phyloP scores from a whole-genome alignment of 2,888 invertebrate genomes.

The Ypsolopha sequella region DNA sequence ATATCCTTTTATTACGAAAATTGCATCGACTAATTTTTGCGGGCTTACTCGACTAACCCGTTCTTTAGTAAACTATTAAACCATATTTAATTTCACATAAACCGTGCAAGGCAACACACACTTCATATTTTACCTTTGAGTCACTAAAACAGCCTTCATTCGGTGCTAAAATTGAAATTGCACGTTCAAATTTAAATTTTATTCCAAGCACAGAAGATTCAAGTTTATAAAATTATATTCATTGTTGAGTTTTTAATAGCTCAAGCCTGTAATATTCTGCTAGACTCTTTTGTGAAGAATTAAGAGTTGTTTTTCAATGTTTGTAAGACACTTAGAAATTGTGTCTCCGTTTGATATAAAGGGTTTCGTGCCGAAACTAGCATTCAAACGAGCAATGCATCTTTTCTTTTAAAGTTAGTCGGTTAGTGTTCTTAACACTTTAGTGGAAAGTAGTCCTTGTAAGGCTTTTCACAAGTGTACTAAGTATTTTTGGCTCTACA shows the following conservation, averaged over 20 bases:
- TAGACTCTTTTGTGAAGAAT: conserved; percentile 21
- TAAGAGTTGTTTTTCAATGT: conserved; percentile 23
- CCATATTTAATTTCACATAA: conserved; percentile 60
- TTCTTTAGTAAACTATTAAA: conserved; percentile 58
- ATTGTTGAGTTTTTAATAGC: conserved; percentile 12
- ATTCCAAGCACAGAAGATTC: conserved; percentile 34
- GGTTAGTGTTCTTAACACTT: conserved; percentile 19
- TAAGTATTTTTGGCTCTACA: background rate
- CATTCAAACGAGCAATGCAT: conserved; percentile 56
- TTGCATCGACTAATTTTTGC: conserved; percentile 34
- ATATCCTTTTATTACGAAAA: conserved; percentile 17
- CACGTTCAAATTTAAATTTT: conserved; percentile 23
- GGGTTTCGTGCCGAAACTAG: conserved; percentile 64
- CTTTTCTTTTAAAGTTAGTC: conserved; percentile 51
- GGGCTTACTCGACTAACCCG: conserved; percentile 25
- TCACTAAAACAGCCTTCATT: conserved; percentile 27
- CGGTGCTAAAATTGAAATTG: conserved; percentile 24
- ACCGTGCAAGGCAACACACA: conserved; percentile 51
- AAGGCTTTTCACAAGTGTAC: background rate
- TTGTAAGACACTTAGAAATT: conserved; percentile 28
- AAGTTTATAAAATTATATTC: conserved; percentile 25
- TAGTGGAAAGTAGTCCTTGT: background rate
- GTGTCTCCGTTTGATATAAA: conserved; percentile 43
- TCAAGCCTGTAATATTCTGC: conserved; percentile 8
- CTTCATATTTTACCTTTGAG: conserved; percentile 43